These are phyloP conservation scores for Onychostoma macrolepis DNA, from an alignment of 2,113 vertebrate genomes.

Conservation along the genomic window DNA sequence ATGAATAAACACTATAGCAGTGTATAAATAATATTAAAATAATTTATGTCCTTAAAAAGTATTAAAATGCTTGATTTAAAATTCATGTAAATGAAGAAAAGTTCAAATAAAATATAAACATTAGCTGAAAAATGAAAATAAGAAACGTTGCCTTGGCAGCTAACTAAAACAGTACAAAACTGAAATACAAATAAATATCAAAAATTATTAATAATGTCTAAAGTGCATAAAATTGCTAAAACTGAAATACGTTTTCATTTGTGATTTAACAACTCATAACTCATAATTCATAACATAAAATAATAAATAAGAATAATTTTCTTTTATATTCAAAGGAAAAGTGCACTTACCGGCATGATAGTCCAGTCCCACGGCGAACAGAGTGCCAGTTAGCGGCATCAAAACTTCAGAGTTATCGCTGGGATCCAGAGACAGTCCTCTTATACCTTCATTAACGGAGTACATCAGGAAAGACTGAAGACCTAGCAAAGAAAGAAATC, in stretches of 20 bases:
- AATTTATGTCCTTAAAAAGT: neutral
- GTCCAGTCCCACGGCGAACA: slow-evolving; percentile 86
- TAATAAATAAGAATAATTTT: neutral
- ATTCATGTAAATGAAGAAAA: too few species aligned
- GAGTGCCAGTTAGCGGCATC: slow-evolving; percentile 83
- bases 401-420: slow-evolving; percentile 84
- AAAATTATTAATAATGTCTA: too few species aligned
- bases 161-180: neutral
- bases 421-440: slow-evolving; percentile 85
- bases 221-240: neutral
- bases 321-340: neutral
- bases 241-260: neutral
- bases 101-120: neutral
- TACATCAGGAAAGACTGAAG: slow-evolving; percentile 88
- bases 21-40: too few species aligned
- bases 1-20: too few species aligned
- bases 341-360: slow-evolving; percentile 83
- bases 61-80: neutral
- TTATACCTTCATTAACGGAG: slow-evolving; percentile 85
- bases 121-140: neutral
- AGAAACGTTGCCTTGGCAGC: neutral
- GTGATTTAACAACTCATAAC: neutral
- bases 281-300: too few species aligned
- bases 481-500: slow-evolving; percentile 65
- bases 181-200: neutral